Evolutionary conservation across 2,888 invertebrate species (phyloP).

Genomic region (Drosophila fungiperda): DNA sequence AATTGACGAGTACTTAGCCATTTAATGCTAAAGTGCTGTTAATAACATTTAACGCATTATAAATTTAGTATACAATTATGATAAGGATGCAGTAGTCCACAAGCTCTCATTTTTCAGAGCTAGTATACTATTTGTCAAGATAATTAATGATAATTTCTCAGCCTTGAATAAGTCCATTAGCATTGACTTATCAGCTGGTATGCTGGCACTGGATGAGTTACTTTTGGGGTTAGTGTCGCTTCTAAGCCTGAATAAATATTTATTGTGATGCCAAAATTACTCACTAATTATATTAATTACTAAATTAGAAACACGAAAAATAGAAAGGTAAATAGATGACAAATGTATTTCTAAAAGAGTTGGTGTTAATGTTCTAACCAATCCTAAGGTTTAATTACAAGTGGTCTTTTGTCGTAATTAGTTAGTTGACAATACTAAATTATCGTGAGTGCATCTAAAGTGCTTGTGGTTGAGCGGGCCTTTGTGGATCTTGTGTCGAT

Average conservation of each 20-base stretch:
- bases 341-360: slow-evolving; percentile 48
- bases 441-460: slow-evolving; percentile 35
- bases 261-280: slow-evolving; percentile 52
- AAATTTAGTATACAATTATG: not conserved
- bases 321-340: slow-evolving; percentile 6
- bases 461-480: slow-evolving; percentile 23
- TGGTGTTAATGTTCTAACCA: slow-evolving; percentile 62
- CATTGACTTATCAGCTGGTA: slow-evolving; percentile 47
- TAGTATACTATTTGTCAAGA: not conserved
- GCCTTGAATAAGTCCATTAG: slow-evolving; percentile 44
- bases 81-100: slow-evolving; percentile 8
- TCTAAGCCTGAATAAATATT: slow-evolving; percentile 45
- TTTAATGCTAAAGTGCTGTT: slow-evolving; percentile 14
- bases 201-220: slow-evolving; percentile 47
- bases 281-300: slow-evolving; percentile 67
- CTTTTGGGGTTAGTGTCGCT: slow-evolving; percentile 52
- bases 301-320: slow-evolving; percentile 12
- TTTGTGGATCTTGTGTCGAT: slow-evolving; percentile 20
- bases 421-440: slow-evolving; percentile 23
- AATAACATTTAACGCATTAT: not conserved
- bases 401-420: slow-evolving; percentile 30
- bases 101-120: not conserved
- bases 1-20: slow-evolving; percentile 8
- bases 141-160: slow-evolving; percentile 26
- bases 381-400: slow-evolving; percentile 50